These are phyloP conservation scores for Colostygia pectinataria DNA, from an alignment of 2,888 invertebrate genomes.

Conservation along the genomic window DNA sequence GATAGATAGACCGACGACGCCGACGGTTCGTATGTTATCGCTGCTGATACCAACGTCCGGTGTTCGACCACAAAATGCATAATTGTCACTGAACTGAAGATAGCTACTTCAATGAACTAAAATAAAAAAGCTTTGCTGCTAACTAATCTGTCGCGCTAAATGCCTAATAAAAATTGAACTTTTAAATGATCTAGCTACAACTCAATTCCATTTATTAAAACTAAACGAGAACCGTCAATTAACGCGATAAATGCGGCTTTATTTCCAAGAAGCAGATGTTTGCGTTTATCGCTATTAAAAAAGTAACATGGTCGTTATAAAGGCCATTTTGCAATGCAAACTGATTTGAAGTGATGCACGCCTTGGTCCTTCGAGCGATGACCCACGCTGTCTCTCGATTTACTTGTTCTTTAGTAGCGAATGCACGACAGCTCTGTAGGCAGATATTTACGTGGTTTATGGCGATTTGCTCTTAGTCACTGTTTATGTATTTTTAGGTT, in stretches of 20 bases:
- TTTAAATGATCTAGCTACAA: no score
- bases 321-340: constrained; percentile 1
- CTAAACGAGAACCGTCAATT: no score
- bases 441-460: constrained; percentile 7
- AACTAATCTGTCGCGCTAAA: no score
- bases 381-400: constrained; percentile 27
- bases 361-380: constrained; percentile 23
- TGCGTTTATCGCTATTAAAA: not conserved
- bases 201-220: no score
- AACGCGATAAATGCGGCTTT: no score
- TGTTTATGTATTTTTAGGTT: not conserved
- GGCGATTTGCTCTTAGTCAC: not conserved
- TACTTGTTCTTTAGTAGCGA: constrained; percentile 20
- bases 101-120: no score
- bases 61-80: constrained; percentile 5
- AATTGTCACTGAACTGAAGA: not conserved
- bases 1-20: no score
- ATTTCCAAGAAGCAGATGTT: not conserved
- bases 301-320: not conserved
- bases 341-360: not conserved
- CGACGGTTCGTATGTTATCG: constrained; percentile 53
- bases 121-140: no score
- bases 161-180: no score
- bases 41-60: constrained; percentile 51
- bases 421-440: not conserved